phyloP scores from a whole-genome alignment of 2,113 vertebrate species.

The Tapirus terrestris region DNA sequence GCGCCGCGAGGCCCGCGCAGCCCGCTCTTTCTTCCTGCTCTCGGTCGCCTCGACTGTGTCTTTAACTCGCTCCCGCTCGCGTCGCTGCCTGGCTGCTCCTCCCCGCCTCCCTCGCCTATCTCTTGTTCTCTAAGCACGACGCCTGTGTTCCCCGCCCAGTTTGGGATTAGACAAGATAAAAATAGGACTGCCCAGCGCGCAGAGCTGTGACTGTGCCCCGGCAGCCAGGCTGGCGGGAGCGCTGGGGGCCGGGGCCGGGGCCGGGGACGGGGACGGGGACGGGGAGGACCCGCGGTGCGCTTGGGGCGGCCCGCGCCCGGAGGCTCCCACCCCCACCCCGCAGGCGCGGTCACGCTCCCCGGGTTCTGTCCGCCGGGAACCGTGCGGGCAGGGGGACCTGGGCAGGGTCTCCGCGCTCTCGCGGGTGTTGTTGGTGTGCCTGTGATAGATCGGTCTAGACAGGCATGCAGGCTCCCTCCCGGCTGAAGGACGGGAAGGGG shows the following conservation, averaged over 20 bases:
- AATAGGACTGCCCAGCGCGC: conserved; percentile 80
- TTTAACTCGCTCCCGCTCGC: conserved; percentile 78
- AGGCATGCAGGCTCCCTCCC: conserved; percentile 88
- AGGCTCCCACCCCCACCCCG: neutral
- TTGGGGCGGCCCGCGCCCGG: neutral
- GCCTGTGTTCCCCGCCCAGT: conserved; percentile 82
- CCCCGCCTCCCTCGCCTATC: conserved; percentile 78
- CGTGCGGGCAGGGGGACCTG: conserved; percentile 72
- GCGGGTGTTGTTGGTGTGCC: conserved; percentile 84
- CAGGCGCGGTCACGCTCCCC: conserved; percentile 63
- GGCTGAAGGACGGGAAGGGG: conserved; percentile 83
- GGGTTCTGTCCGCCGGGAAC: conserved; percentile 84
- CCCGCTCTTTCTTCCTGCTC: conserved; percentile 78
- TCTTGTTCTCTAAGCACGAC: conserved; percentile 81
- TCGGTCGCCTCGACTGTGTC: conserved; percentile 74
- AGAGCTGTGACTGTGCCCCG: conserved; percentile 71
- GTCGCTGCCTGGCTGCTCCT: conserved; percentile 76
- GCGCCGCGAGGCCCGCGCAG: conserved; percentile 62
- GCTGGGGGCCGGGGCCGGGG: conserved; percentile 23
- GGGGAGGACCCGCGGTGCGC: neutral
- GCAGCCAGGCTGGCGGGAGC: conserved; percentile 62
- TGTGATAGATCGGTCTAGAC: conserved; percentile 91
- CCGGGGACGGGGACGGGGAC: neutral
- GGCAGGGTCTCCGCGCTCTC: conserved; percentile 78
- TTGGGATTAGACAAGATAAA: conserved; percentile 84